phyloP scores from a whole-genome alignment of 2,797 vertebrate genomes.

The Protosalanx chinensis region DNA sequence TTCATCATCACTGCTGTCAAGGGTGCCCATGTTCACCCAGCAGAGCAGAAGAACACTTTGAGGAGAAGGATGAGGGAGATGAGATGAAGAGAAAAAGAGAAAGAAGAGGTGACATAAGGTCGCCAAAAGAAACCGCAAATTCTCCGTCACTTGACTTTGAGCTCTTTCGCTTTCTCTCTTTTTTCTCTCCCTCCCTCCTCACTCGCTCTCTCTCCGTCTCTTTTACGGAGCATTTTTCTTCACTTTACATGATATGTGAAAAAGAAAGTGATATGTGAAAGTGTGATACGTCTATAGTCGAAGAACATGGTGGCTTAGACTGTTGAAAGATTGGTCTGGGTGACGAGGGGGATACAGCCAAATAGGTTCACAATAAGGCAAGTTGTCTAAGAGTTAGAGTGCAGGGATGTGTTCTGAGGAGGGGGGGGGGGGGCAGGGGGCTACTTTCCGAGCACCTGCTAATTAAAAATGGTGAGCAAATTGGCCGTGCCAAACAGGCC shows the following conservation, averaged over 20 bases:
- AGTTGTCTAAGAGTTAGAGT: slow-evolving; percentile 17
- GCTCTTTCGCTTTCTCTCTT: background rate
- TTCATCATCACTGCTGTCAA: background rate
- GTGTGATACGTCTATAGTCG: background rate
- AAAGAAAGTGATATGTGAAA: background rate
- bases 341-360: background rate
- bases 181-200: background rate
- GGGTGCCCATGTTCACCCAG: too few relatives aligned
- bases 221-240: too few relatives aligned
- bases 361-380: background rate
- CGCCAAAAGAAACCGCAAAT: too few relatives aligned
- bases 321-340: background rate
- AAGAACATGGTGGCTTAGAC: background rate
- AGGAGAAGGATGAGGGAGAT: too few relatives aligned
- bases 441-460: slow-evolving; percentile 78
- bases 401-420: slow-evolving; percentile 20
- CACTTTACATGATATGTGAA: background rate
- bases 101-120: too few relatives aligned
- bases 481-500: slow-evolving; percentile 72
- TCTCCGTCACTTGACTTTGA: background rate
- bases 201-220: background rate
- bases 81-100: too few relatives aligned
- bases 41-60: too few relatives aligned
- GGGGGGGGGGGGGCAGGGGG: background rate
- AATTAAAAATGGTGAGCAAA: slow-evolving; percentile 91